Evolutionary conservation across 2,113 vertebrate genomes (phyloP).

Genomic region (Corydoras sp.): DNA sequence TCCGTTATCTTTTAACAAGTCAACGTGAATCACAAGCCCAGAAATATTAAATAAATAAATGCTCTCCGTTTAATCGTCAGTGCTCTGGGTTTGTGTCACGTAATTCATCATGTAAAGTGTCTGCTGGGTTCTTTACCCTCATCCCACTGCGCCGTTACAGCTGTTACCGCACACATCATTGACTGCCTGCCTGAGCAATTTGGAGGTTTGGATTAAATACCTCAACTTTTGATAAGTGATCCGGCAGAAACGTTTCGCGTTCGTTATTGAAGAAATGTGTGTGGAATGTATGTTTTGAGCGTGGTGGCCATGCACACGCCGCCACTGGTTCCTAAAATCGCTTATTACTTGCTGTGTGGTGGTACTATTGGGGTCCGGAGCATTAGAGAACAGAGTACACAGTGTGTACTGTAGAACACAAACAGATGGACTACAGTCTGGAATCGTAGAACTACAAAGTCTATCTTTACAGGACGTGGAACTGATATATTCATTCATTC

Average conservation of each 20-base stretch:
- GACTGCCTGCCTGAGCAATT: neutral
- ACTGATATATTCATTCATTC: neutral
- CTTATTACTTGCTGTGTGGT: too few species aligned
- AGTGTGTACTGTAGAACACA: too few species aligned
- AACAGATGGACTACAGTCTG: too few species aligned
- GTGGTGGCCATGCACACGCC: too few species aligned
- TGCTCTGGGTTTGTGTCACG: neutral
- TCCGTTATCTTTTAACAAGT: neutral
- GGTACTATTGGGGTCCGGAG: too few species aligned
- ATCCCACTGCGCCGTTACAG: neutral
- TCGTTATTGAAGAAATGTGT: too few species aligned
- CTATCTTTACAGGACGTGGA: neutral
- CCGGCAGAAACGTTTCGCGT: neutral
- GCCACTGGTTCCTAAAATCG: too few species aligned
- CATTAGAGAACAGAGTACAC: too few species aligned
- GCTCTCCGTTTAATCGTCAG: neutral
- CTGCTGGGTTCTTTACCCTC: neutral
- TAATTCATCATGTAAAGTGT: neutral
- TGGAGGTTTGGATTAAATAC: neutral
- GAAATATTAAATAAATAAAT: neutral
- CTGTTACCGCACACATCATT: slow-evolving; percentile 1
- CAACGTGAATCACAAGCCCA: neutral
- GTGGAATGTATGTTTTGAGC: too few species aligned
- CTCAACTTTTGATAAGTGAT: neutral
- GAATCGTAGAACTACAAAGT: too few species aligned